Evolutionary conservation across 2,113 vertebrate genomes (phyloP).

Genomic region (Notiomystis cincta): DNA sequence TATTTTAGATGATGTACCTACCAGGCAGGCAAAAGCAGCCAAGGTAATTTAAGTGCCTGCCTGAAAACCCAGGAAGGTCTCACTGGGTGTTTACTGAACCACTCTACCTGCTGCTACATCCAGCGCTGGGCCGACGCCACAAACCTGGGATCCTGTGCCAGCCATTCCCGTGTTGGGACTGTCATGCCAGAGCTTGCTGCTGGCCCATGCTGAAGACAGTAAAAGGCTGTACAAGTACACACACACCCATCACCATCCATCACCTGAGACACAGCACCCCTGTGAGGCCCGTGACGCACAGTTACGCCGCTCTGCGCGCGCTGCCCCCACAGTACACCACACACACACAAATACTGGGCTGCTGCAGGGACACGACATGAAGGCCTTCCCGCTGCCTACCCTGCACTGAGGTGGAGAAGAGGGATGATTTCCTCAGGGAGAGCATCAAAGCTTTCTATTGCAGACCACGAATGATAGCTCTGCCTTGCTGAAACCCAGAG

Average conservation of each 20-base stretch:
- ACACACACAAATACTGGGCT: neutral
- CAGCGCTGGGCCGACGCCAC: neutral
- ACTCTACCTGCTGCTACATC: neutral
- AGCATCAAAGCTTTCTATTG: neutral
- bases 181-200: neutral
- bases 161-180: neutral
- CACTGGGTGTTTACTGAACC: neutral
- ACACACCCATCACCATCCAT: neutral
- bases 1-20: neutral
- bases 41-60: neutral
- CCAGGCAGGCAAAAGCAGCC: neutral
- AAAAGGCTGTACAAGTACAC: neutral
- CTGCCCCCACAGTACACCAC: fast-evolving
- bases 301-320: too few species aligned
- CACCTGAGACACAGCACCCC: neutral
- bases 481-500: neutral
- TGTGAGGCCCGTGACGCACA: neutral
- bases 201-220: neutral
- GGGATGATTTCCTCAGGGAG: neutral
- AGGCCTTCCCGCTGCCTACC: neutral
- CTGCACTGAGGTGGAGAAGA: neutral
- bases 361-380: neutral
- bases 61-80: neutral
- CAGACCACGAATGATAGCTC: neutral
- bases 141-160: neutral